A percentile compares a stretch with the other conserved stretches of the same genome.
These are phyloP conservation scores for Scomber scombrus DNA, from an alignment of 2,113 vertebrate genomes.

Conservation along the genomic window DNA sequence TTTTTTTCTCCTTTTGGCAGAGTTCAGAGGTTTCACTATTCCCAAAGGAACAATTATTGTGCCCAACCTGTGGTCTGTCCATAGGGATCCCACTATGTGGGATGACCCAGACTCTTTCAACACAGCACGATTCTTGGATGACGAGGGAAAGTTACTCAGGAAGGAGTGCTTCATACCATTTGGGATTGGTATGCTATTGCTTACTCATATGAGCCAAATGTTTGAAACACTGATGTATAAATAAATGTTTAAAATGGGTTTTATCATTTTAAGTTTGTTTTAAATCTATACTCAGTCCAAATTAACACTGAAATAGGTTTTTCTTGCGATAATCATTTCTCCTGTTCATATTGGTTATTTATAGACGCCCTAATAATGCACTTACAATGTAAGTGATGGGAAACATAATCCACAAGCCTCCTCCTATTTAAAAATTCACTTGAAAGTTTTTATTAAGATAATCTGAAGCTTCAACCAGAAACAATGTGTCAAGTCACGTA, in stretches of 20 bases:
- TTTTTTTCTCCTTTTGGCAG: conserved; percentile 77
- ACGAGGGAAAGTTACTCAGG: conserved; percentile 89
- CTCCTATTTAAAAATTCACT: no score
- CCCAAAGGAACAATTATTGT: conserved; percentile 92
- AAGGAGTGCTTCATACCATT: conserved; percentile 95
- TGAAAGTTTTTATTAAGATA: no score
- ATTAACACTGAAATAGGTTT: no score
- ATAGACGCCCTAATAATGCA: no score
- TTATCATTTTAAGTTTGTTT: no score
- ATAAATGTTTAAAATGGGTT: neutral
- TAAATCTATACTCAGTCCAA: no score
- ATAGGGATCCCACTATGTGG: conserved; percentile 93
- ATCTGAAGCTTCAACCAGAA: no score
- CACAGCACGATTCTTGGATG: conserved; percentile 91
- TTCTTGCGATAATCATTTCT: no score
- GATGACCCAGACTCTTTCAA: conserved; percentile 91
- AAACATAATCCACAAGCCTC: no score
- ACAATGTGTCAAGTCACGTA: no score
- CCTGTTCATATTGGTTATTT: no score
- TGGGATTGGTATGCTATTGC: conserved; percentile 89
- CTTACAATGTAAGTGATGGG: no score
- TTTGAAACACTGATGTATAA: neutral
- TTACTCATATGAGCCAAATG: neutral
- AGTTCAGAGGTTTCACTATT: conserved; percentile 92
- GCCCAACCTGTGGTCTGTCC: conserved; percentile 94